phyloP scores from a whole-genome alignment of 2,888 invertebrate genomes.

The Diarsia rubi region DNA sequence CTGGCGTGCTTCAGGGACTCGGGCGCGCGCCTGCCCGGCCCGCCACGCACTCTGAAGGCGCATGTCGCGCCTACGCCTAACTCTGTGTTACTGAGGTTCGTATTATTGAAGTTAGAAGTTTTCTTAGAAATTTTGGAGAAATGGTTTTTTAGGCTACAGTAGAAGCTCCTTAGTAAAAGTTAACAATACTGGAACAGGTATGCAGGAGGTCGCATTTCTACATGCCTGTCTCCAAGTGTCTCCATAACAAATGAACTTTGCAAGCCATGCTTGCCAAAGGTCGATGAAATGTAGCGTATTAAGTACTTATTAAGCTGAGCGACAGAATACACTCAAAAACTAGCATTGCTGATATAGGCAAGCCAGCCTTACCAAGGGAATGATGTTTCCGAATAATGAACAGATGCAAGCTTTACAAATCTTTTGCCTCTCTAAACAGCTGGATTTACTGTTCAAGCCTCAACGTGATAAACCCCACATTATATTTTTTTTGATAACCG shows the following conservation, averaged over 20 bases:
- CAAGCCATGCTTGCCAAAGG: too few species aligned
- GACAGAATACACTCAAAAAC: too few species aligned
- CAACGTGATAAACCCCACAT: not conserved
- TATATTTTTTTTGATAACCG: not conserved
- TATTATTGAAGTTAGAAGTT: not conserved
- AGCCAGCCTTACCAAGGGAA: not conserved
- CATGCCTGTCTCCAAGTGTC: not conserved
- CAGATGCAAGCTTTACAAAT: not conserved
- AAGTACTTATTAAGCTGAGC: too few species aligned
- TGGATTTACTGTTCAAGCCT: not conserved
- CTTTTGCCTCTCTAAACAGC: too few species aligned
- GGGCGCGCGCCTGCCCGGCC: constrained; percentile 94
- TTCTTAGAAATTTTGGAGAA: not conserved
- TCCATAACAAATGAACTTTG: too few species aligned
- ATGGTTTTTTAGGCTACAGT: not conserved
- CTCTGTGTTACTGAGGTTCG: constrained; percentile 83
- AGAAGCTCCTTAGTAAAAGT: not conserved
- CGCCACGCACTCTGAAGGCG: constrained; percentile 90
- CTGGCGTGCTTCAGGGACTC: constrained; percentile 96
- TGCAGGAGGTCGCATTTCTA: not conserved
- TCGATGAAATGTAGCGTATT: too few species aligned
- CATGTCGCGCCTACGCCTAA: constrained; percentile 85
- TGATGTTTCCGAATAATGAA: not conserved
- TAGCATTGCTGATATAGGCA: too few species aligned
- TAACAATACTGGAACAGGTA: not conserved